phyloP scores from a whole-genome alignment of 1,140 invertebrate species.

The Lanistes nyassanus region DNA sequence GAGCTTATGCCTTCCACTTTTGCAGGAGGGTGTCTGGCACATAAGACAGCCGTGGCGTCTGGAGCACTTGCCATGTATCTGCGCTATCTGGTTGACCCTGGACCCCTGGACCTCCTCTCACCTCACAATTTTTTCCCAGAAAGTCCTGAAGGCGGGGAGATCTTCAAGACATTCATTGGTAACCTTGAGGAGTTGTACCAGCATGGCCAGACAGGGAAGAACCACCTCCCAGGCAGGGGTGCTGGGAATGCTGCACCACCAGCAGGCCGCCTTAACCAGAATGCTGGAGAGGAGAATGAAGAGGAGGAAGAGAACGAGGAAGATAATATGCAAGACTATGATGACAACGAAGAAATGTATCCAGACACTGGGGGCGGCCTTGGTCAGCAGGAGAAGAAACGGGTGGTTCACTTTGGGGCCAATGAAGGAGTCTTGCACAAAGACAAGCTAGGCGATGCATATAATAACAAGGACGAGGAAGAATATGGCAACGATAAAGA shows the following conservation, averaged over 20 bases:
- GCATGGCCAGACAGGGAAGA: background rate
- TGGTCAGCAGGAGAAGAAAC: constrained; percentile 18
- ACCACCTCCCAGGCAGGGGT: constrained; percentile 8
- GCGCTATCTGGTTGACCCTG: constrained; percentile 54
- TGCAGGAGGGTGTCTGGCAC: constrained; percentile 59
- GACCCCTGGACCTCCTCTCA: constrained; percentile 35
- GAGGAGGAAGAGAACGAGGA: constrained; percentile 30
- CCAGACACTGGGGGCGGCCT: constrained; percentile 17
- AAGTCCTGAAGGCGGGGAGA: constrained; percentile 4
- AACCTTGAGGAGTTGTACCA: background rate
- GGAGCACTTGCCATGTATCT: constrained; percentile 60
- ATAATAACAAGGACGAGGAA: constrained; percentile 27
- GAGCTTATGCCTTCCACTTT: constrained; percentile 19
- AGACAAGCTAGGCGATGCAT: constrained; percentile 29
- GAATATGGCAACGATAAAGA: constrained; percentile 30
- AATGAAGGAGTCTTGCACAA: constrained; percentile 19
- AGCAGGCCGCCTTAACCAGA: constrained; percentile 21
- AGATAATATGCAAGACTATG: constrained; percentile 32
- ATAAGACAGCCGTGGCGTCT: constrained; percentile 61
- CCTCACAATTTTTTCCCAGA: constrained; percentile 30
- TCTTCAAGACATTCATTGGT: constrained; percentile 2
- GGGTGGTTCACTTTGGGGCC: constrained; percentile 29
- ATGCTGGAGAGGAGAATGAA: constrained; percentile 15
- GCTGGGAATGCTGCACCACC: background rate
- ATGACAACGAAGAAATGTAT: constrained; percentile 32